phyloP scores from a whole-genome alignment of 1,140 invertebrate species.

The Brachionus manjavacas region DNA sequence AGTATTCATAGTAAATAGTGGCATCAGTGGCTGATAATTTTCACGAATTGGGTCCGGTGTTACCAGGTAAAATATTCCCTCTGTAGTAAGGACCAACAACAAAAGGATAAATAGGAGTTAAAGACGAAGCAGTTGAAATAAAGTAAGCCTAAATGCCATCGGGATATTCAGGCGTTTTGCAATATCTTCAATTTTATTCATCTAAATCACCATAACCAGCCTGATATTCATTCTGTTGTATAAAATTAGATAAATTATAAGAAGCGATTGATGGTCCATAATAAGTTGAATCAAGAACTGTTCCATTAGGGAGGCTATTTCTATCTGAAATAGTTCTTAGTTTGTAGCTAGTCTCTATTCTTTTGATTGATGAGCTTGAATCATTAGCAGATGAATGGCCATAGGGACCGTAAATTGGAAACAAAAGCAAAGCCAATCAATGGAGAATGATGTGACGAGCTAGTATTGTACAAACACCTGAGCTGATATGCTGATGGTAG shows the following conservation, averaged over 20 bases:
- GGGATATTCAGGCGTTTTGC: background rate
- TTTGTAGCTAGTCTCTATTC: background rate
- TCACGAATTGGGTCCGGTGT: background rate
- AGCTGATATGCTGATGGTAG: background rate
- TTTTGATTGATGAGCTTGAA: background rate
- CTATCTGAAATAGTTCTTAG: background rate
- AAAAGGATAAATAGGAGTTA: constrained; percentile 1
- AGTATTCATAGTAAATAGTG: too few relatives aligned
- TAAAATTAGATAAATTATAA: background rate
- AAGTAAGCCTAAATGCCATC: constrained; percentile 9
- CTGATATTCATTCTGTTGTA: background rate
- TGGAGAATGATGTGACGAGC: background rate
- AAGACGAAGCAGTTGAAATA: background rate
- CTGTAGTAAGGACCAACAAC: background rate
- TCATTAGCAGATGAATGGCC: background rate
- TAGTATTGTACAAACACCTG: background rate
- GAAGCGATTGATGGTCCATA: background rate
- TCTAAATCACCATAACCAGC: background rate
- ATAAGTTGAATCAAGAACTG: background rate
- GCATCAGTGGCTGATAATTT: background rate
- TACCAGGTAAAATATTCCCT: background rate
- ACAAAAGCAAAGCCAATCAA: constrained; percentile 9
- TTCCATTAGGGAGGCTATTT: background rate
- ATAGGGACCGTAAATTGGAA: constrained; percentile 10
- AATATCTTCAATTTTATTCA: constrained; percentile 5